Conservation (phyloP, 2,113 vertebrate species). For the Athene noctua region DNA sequence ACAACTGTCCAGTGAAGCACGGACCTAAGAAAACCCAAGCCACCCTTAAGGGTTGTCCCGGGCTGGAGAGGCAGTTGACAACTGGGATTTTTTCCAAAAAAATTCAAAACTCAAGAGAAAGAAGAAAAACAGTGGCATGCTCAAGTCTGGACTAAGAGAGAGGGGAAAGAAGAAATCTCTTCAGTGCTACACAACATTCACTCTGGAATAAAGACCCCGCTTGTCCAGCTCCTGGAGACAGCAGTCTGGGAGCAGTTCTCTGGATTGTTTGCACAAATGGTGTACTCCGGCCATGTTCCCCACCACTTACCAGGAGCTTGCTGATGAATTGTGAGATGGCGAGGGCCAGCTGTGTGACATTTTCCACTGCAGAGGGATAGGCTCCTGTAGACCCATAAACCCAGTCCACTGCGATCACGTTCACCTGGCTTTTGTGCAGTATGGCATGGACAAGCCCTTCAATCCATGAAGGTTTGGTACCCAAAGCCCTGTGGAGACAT, state of each 20-base stretch:
- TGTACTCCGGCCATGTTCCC: neutral
- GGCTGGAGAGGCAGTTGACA: neutral
- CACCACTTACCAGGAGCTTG: slow-evolving; percentile 75
- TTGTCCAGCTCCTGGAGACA: neutral
- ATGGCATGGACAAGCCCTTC: slow-evolving; percentile 76
- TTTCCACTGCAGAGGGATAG: slow-evolving; percentile 86
- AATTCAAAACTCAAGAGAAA: neutral
- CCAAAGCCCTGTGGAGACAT: slow-evolving; percentile 75
- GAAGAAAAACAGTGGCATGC: neutral
- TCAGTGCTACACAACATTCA: neutral
- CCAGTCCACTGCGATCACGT: slow-evolving; percentile 93
- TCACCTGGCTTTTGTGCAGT: slow-evolving; percentile 72
- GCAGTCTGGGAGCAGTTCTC: neutral
- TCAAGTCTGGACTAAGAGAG: neutral
- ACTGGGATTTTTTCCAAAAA: neutral
- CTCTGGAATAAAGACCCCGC: neutral
- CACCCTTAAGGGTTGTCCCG: neutral
- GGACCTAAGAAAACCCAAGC: neutral
- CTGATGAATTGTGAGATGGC: slow-evolving; percentile 84
- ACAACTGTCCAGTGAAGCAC: neutral
- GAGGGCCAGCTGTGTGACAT: slow-evolving; percentile 82
- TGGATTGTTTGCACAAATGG: neutral
- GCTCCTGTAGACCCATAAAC: slow-evolving; percentile 81
- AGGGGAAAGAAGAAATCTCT: neutral
- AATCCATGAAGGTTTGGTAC: slow-evolving; percentile 91